Conservation (phyloP, 1,140 invertebrate genomes). For the Drosophila mauritiana region DNA sequence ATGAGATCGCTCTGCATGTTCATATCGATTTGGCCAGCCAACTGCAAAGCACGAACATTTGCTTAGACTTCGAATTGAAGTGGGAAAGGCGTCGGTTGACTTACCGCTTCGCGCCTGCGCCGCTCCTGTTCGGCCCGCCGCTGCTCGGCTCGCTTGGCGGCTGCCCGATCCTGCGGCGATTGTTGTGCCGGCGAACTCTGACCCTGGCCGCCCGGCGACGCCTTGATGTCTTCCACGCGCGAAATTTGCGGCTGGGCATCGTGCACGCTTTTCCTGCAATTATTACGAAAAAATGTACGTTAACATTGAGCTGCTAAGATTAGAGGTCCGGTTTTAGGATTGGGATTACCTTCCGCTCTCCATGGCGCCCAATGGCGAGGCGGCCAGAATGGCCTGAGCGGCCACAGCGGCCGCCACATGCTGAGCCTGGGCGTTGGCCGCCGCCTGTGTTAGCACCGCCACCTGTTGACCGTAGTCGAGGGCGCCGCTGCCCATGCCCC, state of each 20-base stretch:
- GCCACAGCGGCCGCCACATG: conserved; percentile 72
- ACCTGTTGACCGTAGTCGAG: conserved; percentile 44
- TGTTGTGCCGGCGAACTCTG: conserved; percentile 86
- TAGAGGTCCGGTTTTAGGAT: no score
- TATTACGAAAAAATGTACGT: conserved; percentile 1
- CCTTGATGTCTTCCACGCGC: conserved; percentile 86
- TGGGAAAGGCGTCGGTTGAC: conserved; percentile 47
- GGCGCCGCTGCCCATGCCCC: conserved; percentile 28
- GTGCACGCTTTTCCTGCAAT: conserved; percentile 85
- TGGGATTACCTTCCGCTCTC: conserved; percentile 72
- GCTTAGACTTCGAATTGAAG: background rate
- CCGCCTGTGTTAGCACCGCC: conserved; percentile 31
- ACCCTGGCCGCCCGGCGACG: conserved; percentile 82
- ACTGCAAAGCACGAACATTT: conserved; percentile 87
- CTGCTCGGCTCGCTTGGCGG: conserved; percentile 91
- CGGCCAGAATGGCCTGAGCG: conserved; percentile 59
- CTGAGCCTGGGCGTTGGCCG: conserved; percentile 43
- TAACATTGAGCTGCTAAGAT: no score
- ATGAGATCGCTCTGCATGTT: conserved; percentile 99
- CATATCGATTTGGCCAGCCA: conserved; percentile 98
- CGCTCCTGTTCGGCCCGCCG: conserved; percentile 94
- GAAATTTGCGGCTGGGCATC: conserved; percentile 80
- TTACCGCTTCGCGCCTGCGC: conserved; percentile 95
- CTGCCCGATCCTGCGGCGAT: conserved; percentile 88
- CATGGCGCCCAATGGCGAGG: conserved; percentile 75